Conservation (phyloP, 2,113 vertebrate species). For the Cyanocitta stelleri region DNA sequence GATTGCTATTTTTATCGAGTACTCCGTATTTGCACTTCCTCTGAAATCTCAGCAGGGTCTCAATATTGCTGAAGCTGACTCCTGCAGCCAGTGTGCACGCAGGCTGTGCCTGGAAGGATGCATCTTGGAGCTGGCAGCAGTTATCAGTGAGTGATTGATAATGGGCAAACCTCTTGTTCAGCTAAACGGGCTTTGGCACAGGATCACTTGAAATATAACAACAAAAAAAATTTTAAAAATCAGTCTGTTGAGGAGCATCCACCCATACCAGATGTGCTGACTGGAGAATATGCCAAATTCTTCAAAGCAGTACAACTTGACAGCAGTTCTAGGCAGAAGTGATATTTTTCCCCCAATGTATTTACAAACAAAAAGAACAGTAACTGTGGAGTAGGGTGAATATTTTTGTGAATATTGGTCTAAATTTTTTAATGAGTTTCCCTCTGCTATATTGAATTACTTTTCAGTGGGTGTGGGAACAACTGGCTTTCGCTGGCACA, state of each 20-base stretch:
- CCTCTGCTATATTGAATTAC: not conserved
- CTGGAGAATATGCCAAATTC: constrained; percentile 36
- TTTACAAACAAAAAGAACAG: constrained; percentile 18
- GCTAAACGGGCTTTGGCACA: constrained; percentile 20
- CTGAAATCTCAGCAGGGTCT: not conserved
- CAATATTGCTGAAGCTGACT: not conserved
- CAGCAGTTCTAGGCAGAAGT: not conserved
- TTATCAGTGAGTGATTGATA: not conserved
- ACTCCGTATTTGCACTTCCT: constrained; percentile 5
- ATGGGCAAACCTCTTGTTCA: constrained; percentile 29
- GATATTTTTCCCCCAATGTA: not conserved
- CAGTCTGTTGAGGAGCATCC: not conserved
- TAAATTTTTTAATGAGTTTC: not conserved
- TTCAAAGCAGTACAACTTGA: constrained; percentile 10
- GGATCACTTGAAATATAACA: constrained; percentile 25
- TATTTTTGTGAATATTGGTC: not conserved
- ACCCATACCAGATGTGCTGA: constrained; percentile 53
- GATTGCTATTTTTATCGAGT: constrained; percentile 40
- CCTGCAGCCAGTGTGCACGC: not conserved
- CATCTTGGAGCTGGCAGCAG: not conserved
- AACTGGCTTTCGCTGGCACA: not conserved
- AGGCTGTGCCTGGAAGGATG: constrained; percentile 18
- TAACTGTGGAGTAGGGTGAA: not conserved
- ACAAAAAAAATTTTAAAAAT: not conserved
- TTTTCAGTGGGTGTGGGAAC: not conserved